A percentile compares a stretch with the other conserved stretches of the same genome.
phyloP scores from a whole-genome alignment of 2,888 invertebrate genomes.

The Philereme transversata region DNA sequence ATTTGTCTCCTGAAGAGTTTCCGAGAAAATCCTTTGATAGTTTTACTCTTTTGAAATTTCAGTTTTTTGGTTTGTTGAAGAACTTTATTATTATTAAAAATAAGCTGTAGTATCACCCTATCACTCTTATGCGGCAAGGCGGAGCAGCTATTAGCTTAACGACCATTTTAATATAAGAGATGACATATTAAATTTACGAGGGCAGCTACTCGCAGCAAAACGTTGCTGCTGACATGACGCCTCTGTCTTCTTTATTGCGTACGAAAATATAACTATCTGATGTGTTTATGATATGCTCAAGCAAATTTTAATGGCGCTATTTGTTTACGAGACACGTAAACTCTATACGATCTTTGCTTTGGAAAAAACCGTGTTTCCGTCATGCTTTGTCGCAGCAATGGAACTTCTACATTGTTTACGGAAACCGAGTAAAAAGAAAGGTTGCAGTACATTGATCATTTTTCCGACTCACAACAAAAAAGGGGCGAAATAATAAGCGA shows the following conservation, averaged over 20 bases:
- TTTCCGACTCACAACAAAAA: slow-evolving; percentile 66
- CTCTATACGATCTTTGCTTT: slow-evolving; percentile 46
- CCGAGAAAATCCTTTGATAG: slow-evolving; percentile 40
- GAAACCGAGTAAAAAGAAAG: slow-evolving; percentile 54
- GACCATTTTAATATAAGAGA: slow-evolving; percentile 82
- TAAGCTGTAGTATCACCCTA: slow-evolving; percentile 65
- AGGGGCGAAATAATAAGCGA: slow-evolving; percentile 67
- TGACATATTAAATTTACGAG: slow-evolving; percentile 83
- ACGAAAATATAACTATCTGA: slow-evolving; percentile 75
- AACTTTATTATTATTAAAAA: slow-evolving; percentile 61
- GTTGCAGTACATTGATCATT: slow-evolving; percentile 63
- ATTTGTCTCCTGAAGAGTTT: slow-evolving; percentile 3
- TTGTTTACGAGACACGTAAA: slow-evolving; percentile 49
- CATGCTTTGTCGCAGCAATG: slow-evolving; percentile 52
- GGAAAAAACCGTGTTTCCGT: slow-evolving; percentile 46
- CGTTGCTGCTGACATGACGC: slow-evolving; percentile 72
- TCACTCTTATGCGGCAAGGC: slow-evolving; percentile 67
- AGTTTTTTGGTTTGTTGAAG: slow-evolving; percentile 5
- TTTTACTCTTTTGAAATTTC: slow-evolving; percentile 5
- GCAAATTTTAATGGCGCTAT: slow-evolving; percentile 64
- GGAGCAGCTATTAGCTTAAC: slow-evolving; percentile 81
- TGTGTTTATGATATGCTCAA: slow-evolving; percentile 71
- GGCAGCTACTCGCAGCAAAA: slow-evolving; percentile 71
- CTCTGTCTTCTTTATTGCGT: slow-evolving; percentile 78
- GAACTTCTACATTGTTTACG: slow-evolving; percentile 54